Base-by-base conservation (phyloP, 2,797 vertebrate genomes). In the Mionectes olivaceus region DNA sequence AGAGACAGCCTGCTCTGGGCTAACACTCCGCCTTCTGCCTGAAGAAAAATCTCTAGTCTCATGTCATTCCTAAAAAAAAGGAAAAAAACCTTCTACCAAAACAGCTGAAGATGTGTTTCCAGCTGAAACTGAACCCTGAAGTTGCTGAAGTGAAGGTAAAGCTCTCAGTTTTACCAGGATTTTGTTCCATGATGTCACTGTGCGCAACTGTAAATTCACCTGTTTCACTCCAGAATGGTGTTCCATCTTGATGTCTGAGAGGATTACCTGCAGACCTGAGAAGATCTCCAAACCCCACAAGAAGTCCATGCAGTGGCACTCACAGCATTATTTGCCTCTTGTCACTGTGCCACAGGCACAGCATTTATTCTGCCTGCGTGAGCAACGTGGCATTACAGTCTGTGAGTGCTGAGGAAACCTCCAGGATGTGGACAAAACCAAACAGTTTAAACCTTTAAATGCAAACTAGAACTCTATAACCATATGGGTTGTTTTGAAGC, bases 341-440 rank as follows among this genome's bases (percentile, higher is more conserved):
- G 83, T 25, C 32, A 32, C 18, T 25, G 32, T 61, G 68, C 85
- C 68, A 32, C 49, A 75, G 76, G 41, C 28, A 8, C 5, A 22
- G 60, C n/a, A 52, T 41, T 88, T 57, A 30, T 11, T 68, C 22
- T 21, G 6, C 16, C 37, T 60, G 32, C 5, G 21, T 4, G 6
- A 57, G 19, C 18, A 57, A 25, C 11, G 9, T 0, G 24, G 50
- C 57, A 22, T 1, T 1, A 37, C 3, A 61, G 55, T 3, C 46
- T 33, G 27, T 0, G 0, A 77, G 59, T 4, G 17, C 39, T 11
- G 30, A 55, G 23, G 53, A 70, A 77, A 55, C 27, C 10, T 41
- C 24, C 60, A n/a, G 23, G 0, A 24, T 8, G 5, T 1, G 39
- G 16, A 28, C 55, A 28, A 71, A 57, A 53, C 37, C 19, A 50